These are phyloP conservation scores for Pseudopleuronectes americanus DNA, from an alignment of 2,797 vertebrate species.

Conservation along the genomic window DNA sequence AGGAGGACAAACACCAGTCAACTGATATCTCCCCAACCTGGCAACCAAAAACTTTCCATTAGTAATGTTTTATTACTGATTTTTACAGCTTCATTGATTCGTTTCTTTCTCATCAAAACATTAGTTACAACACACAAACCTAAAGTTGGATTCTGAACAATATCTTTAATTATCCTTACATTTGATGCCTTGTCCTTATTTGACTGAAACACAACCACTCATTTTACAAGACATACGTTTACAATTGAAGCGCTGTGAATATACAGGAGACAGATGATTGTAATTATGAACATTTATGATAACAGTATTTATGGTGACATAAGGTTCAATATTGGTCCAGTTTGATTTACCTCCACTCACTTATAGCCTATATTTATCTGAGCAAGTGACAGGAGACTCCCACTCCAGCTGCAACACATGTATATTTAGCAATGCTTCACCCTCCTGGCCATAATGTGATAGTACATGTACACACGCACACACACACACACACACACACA, in stretches of 20 bases:
- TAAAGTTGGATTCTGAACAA: too few relatives aligned
- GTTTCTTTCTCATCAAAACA: too few relatives aligned
- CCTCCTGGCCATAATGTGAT: slow-evolving; percentile 50
- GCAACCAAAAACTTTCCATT: background rate
- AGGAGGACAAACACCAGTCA: background rate
- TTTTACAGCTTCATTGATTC: background rate
- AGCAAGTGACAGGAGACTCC: slow-evolving; percentile 31
- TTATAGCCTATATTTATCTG: slow-evolving; percentile 22
- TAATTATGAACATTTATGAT: too few relatives aligned
- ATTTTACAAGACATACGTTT: too few relatives aligned
- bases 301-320: background rate
- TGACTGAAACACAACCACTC: too few relatives aligned
- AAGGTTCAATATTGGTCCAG: background rate
- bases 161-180: too few relatives aligned
- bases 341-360: slow-evolving; percentile 7
- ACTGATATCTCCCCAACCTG: slow-evolving; percentile 1
- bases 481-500: background rate
- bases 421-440: slow-evolving; percentile 60
- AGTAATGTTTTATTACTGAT: background rate
- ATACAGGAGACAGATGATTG: too few relatives aligned
- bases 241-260: too few relatives aligned
- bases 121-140: too few relatives aligned
- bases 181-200: too few relatives aligned
- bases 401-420: background rate
- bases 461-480: slow-evolving; percentile 23